Conservation (phyloP, 2,113 vertebrate species). For the Dipodomys stephensi region DNA sequence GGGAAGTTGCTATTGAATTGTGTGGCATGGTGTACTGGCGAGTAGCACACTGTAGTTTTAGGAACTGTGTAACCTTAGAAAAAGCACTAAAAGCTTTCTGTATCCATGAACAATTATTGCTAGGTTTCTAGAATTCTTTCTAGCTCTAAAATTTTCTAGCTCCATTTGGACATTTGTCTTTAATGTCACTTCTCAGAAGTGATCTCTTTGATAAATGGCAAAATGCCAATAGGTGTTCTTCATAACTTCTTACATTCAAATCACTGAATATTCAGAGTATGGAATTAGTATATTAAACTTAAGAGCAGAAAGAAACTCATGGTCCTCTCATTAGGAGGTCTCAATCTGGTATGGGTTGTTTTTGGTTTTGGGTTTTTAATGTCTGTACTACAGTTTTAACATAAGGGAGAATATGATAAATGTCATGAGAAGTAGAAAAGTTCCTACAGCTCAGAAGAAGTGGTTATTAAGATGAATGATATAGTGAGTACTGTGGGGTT, state of each 20-base stretch:
- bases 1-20: not conserved
- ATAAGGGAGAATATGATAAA: not conserved
- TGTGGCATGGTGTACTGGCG: not conserved
- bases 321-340: not conserved
- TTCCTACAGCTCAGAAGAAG: not conserved
- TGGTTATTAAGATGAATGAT: not conserved
- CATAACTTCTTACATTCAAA: not conserved
- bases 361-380: not conserved
- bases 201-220: not conserved
- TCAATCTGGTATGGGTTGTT: not conserved
- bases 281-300: not conserved
- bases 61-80: not conserved
- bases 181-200: not conserved
- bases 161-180: conserved; percentile 3
- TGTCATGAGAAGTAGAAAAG: conserved; percentile 4
- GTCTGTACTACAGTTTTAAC: not conserved
- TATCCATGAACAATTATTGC: not conserved
- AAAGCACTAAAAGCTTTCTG: not conserved
- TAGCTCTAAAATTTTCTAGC: not conserved
- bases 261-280: not conserved
- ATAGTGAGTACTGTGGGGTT: not conserved
- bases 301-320: not conserved
- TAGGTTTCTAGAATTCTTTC: not conserved
- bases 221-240: not conserved
- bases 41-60: not conserved